Evolutionary conservation across 2,797 vertebrate genomes (phyloP), one percentile per base, ranked within the genome.

Genomic region (Protonibea diacanthus): DNA sequence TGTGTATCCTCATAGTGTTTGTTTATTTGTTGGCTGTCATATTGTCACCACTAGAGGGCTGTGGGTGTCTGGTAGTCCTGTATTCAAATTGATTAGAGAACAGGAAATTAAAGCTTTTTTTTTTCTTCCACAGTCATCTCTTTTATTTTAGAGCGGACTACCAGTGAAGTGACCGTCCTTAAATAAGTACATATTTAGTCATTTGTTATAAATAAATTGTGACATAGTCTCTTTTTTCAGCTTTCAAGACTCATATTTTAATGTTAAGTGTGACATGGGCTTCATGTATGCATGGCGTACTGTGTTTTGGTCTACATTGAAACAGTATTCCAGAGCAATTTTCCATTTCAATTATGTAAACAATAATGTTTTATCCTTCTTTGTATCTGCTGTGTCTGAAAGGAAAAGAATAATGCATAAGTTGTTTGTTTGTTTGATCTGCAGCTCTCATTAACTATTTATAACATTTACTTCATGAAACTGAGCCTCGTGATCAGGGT

Each of bases 41-140:
- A 47, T 8, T 52, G 65, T 40, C 18, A 66, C 71, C 85, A 66
- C 71, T 55, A 76, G 64, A 76, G 38, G 65, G 61, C 45, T 20
- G 11, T 47, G 59, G 27, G 2, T 14, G n/a, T 10, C 9, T 44
- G 53, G 38, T 64, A 9, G 33, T 38, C 33, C 9, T 2, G 33
- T 9, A 38, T 65, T 25, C n/a, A 49, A 55, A 45, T 57, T 44
- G 42, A 13, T 47, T 5, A 5, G n/a, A 20, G 40, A 21, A 23
- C 27, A 27, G 9, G n/a, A 49, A 58, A 48, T 45, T 2, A 8
- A 4, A 6, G 17, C 20, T 20, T 52, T 69, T 65, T 40, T 53
- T 9, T 21, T 3, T 64, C 10, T 48, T 38, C 47, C 3, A 40
- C 25, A 64, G 33, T 67, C 18, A 38, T 6, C 6, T 53, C 8